These are phyloP conservation scores for Propsilocerus akamusi DNA, from an alignment of 1,140 invertebrate genomes.

Conservation along the genomic window DNA sequence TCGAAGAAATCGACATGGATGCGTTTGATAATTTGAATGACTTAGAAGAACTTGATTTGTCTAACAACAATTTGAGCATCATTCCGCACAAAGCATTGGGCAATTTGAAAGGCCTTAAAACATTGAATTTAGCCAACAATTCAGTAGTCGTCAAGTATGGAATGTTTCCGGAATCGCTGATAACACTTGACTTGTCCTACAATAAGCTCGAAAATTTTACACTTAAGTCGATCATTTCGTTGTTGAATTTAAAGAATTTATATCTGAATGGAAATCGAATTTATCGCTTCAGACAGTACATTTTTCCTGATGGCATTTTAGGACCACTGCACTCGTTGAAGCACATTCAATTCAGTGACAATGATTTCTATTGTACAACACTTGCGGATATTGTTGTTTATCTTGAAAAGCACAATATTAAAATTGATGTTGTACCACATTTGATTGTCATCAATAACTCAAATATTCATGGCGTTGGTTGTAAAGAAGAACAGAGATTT, in stretches of 20 bases:
- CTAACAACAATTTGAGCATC: background rate
- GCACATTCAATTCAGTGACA: background rate
- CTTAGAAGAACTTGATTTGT: background rate
- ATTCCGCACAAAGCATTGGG: background rate
- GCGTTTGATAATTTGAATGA: background rate
- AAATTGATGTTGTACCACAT: background rate
- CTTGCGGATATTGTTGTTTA: background rate
- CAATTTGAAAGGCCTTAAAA: background rate
- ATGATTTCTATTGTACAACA: conserved; percentile 1
- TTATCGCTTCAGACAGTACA: background rate
- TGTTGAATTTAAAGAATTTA: background rate
- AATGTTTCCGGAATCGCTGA: background rate
- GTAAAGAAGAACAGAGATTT: background rate
- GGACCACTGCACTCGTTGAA: background rate
- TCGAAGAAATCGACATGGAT: background rate
- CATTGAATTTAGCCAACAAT: background rate
- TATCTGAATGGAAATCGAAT: background rate
- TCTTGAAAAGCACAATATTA: background rate
- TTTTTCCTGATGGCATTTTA: background rate
- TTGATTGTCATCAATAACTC: background rate
- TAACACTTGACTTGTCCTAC: background rate
- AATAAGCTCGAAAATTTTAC: background rate
- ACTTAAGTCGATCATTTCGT: background rate
- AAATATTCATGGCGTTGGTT: background rate
- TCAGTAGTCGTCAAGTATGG: background rate